Evolutionary conservation across 2,797 vertebrate species (phyloP).

Genomic region (Australoheros facetus): DNA sequence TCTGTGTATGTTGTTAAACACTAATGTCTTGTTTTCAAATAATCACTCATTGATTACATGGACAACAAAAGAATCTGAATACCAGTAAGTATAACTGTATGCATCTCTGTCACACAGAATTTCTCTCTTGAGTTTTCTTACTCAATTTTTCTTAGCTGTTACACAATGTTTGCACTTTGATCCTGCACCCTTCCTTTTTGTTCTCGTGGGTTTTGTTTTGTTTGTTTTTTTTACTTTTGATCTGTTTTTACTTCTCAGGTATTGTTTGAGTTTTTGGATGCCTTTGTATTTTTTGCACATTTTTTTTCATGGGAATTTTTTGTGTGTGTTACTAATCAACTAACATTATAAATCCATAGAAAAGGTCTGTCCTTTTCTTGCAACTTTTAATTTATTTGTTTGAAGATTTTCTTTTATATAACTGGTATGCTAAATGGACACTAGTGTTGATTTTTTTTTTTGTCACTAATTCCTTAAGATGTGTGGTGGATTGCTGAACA

Average conservation of each 20-base stretch:
- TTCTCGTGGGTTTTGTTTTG: slow-evolving; percentile 55
- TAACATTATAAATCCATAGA: slow-evolving; percentile 53
- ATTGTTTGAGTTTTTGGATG: slow-evolving; percentile 63
- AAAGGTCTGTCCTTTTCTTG: slow-evolving; percentile 64
- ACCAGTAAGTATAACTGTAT: slow-evolving; percentile 84
- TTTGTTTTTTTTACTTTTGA: slow-evolving; percentile 30
- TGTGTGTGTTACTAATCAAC: slow-evolving; percentile 46
- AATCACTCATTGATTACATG: slow-evolving; percentile 86
- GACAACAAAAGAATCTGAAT: slow-evolving; percentile 83
- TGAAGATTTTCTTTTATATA: slow-evolving; percentile 7
- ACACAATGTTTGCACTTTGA: slow-evolving; percentile 60
- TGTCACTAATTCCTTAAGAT: slow-evolving; percentile 33
- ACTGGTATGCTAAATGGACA: slow-evolving; percentile 40
- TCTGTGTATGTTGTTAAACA: slow-evolving; percentile 83
- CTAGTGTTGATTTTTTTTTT: slow-evolving; percentile 35
- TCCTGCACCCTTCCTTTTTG: slow-evolving; percentile 65
- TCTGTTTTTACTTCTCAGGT: slow-evolving; percentile 53
- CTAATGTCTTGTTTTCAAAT: slow-evolving; percentile 89
- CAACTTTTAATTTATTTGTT: slow-evolving; percentile 52
- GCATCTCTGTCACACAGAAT: slow-evolving; percentile 73
- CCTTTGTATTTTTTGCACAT: slow-evolving; percentile 49
- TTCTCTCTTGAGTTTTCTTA: slow-evolving; percentile 64
- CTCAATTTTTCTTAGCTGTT: slow-evolving; percentile 54
- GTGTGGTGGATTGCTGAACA: slow-evolving; percentile 1
- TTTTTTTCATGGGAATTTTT: slow-evolving; percentile 50